Base-by-base conservation (phyloP, 2,113 vertebrate genomes). In the Naja naja region DNA sequence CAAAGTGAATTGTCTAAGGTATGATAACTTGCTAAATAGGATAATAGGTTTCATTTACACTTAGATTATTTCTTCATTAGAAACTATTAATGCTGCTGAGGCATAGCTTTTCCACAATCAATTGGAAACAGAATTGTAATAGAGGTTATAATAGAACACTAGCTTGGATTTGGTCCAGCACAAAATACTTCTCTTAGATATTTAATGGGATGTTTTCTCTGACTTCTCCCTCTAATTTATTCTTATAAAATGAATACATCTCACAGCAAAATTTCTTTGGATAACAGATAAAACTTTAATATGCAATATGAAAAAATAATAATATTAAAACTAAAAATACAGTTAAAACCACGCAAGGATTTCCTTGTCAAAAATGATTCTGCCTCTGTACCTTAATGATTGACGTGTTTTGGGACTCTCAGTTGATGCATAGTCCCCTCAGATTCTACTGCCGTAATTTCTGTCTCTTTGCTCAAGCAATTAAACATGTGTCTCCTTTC, bases 401-500 rank as follows among this genome's bases (percentile, higher is more conserved):
- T 92, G 9, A 52, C 47, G 58, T 69, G 87, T 56, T 58, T 88
- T 39, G 20, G 6, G 52, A 85, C 39, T 93, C 89, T 34, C 85
- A 90, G 0, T 39, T 85, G 93, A 93, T 87, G 45, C 8, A 1
- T 91, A 91, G 86, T 96, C 95, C 69, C 55, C 91, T 90, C 18
- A 43, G 5, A 49, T 95, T 87, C 81, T 30, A 93, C 89, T 94
- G 88, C 58, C 85, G 56, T 85, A 58, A 64, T 56, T 94, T 92
- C 34, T 43, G 5, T 88, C 54, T 93, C 55, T 90, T 53, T 93
- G 4, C 16, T 39, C 0, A 7, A 0, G 93, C 49, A 89, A 43
- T 0, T 90, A 88, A 95, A 93, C 10, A 9, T 23, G 53, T 34
- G 69, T 89, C 92, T 94, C 91, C 93, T 93, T 93, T 93, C 93